Percentiles rank a stretch among this genome's conserved stretches.
These are phyloP conservation scores for Channa striata DNA, from an alignment of 2,797 vertebrate species.

Conservation along the genomic window DNA sequence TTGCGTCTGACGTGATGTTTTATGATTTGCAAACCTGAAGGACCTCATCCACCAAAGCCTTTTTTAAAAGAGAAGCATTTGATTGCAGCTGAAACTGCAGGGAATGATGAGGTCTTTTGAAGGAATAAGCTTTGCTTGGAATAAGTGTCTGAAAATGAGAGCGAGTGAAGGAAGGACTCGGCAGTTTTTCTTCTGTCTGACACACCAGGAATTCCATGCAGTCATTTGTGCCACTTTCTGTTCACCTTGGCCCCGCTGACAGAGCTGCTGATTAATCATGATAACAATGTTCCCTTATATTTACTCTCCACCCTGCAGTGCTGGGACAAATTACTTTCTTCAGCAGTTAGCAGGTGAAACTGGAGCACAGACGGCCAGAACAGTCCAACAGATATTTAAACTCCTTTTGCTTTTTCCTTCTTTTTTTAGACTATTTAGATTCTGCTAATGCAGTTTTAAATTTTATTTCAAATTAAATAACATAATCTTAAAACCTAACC, in stretches of 20 bases:
- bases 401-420: too few relatives aligned
- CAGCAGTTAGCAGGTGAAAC: slow-evolving; percentile 57
- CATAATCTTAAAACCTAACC: too few relatives aligned
- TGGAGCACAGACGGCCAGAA: slow-evolving; percentile 37
- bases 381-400: neutral
- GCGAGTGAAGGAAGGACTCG: slow-evolving; percentile 32
- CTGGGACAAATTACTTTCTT: slow-evolving; percentile 55
- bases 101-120: slow-evolving; percentile 8
- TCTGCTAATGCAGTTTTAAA: too few relatives aligned
- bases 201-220: slow-evolving; percentile 68
- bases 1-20: neutral
- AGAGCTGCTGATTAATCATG: slow-evolving; percentile 75
- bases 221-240: slow-evolving; percentile 77
- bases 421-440: neutral
- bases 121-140: slow-evolving; percentile 35
- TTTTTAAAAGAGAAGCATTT: neutral
- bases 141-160: slow-evolving; percentile 28
- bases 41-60: slow-evolving; percentile 1
- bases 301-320: slow-evolving; percentile 42
- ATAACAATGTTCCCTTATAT: slow-evolving; percentile 72
- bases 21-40: slow-evolving; percentile 20
- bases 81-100: neutral
- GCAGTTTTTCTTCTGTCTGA: slow-evolving; percentile 53
- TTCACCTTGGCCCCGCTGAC: slow-evolving; percentile 64
- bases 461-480: too few relatives aligned